Evolutionary conservation across 1,140 invertebrate genomes (phyloP), one percentile per base, ranked within the genome.

Genomic region (Lycorma delicatula): DNA sequence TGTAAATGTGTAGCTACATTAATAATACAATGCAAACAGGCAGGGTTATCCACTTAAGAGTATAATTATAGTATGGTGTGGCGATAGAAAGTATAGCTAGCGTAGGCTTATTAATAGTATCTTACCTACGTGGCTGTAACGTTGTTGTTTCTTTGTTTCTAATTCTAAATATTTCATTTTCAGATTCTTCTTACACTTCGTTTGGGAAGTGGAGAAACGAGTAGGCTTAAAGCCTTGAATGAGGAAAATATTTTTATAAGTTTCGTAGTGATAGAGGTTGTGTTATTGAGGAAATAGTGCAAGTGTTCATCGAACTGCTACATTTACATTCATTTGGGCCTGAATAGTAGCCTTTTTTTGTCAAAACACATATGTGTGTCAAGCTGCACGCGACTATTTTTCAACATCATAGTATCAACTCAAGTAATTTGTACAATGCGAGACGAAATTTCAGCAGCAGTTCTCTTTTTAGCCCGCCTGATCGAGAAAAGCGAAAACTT

Each of bases 401-500:
- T 51, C 47, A 28, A 28, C 49, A 53, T 61, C 22, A 46, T 48
- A 48, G 51, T 54, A 34, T 54, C 13, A 47, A 46, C 3, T 54
- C 13, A 46, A 22, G 22, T 36, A 38, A 49, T 26, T 20, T 36
- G 16, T 31, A 54, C 27, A 34, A 77, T 77, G 75, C 73, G 68
- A 68, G 75, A 77, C 72, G 75, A 77, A 64, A 77, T 77, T 63
- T 72, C 71, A 63, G 74, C 75, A 55, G 74, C 75, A 64, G 75
- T 76, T 63, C 66, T 75, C 54, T 78, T 77, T 70, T 72, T 77
- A 73, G 74, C 74, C 67, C 73, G 75, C 68, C 72, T 78, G 67
- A 77, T 77, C 66, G 76, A 76, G 74, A 77, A 72, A 77, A 75
- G 68, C 72, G 75, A 76, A 75, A 77, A 76, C 75, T 78, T 77